A percentile compares a stretch with the other conserved stretches of the same genome.
These are phyloP conservation scores for Monopis laevigella DNA, from an alignment of 2,888 invertebrate genomes.

Conservation along the genomic window DNA sequence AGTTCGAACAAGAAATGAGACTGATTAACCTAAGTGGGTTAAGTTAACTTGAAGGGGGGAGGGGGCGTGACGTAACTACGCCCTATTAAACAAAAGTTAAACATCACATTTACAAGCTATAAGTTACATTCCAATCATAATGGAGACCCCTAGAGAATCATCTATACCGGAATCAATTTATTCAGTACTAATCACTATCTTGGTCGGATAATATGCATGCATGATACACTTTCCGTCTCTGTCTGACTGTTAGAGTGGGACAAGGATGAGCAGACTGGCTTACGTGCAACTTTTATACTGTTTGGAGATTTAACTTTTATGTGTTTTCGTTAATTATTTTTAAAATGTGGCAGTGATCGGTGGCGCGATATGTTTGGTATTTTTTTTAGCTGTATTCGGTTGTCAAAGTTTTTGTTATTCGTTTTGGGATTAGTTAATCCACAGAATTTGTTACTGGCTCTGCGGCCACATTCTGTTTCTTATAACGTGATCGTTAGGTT, in stretches of 20 bases:
- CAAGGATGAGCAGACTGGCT: background rate
- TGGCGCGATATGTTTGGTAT: too few relatives aligned
- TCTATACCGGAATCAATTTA: conserved; percentile 9
- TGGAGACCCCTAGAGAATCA: background rate
- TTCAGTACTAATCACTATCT: background rate
- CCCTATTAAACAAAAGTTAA: background rate
- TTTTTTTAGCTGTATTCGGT: too few relatives aligned
- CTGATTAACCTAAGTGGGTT: background rate
- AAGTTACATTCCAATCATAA: background rate
- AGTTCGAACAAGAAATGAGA: background rate
- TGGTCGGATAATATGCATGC: conserved; percentile 1
- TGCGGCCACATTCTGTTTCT: too few relatives aligned
- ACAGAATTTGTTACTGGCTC: too few relatives aligned
- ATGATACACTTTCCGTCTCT: background rate
- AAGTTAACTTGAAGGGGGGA: background rate
- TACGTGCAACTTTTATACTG: background rate
- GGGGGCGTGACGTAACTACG: conserved; percentile 1
- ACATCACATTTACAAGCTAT: background rate
- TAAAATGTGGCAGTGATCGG: too few relatives aligned
- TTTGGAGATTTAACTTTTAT: background rate
- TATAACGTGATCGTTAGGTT: too few relatives aligned
- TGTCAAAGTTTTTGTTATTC: too few relatives aligned
- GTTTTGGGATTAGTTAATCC: too few relatives aligned
- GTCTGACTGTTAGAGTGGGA: background rate
- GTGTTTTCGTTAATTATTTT: conserved; percentile 1